These are phyloP conservation scores for Pedetes capensis DNA, from an alignment of 2,113 vertebrate species.

Conservation along the genomic window DNA sequence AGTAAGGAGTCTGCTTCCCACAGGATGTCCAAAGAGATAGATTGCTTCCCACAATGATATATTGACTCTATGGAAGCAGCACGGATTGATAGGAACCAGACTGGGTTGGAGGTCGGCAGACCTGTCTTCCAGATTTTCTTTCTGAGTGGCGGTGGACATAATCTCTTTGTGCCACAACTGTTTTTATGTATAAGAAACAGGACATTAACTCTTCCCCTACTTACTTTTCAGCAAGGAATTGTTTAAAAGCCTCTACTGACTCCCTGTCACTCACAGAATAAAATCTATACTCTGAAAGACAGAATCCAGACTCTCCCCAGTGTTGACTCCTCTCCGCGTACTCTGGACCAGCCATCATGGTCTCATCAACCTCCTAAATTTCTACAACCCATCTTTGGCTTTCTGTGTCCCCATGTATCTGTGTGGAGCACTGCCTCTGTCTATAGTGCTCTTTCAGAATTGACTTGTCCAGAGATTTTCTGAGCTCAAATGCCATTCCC, in stretches of 20 bases:
- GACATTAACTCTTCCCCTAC: not conserved
- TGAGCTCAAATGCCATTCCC: not conserved
- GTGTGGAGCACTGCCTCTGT: not conserved
- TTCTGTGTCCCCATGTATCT: fast-evolving
- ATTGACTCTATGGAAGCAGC: not conserved
- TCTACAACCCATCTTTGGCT: not conserved
- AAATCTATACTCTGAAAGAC: not conserved
- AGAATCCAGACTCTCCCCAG: not conserved
- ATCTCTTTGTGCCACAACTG: not conserved
- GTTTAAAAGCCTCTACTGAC: not conserved
- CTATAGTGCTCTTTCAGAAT: not conserved
- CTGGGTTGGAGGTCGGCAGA: not conserved
- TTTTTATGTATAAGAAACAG: not conserved
- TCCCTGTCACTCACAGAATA: not conserved
- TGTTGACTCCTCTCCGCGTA: not conserved
- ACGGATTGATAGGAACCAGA: not conserved
- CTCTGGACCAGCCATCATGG: not conserved
- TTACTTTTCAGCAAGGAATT: not conserved
- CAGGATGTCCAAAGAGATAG: constrained; percentile 4
- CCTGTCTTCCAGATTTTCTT: not conserved
- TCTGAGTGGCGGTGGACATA: not conserved
- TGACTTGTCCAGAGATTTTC: not conserved
- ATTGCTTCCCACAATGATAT: constrained; percentile 8
- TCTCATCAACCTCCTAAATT: not conserved
- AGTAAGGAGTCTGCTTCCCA: constrained; percentile 38